Evolutionary conservation across 2,113 vertebrate species (phyloP).

Genomic region (Cryptotis parvus): DNA sequence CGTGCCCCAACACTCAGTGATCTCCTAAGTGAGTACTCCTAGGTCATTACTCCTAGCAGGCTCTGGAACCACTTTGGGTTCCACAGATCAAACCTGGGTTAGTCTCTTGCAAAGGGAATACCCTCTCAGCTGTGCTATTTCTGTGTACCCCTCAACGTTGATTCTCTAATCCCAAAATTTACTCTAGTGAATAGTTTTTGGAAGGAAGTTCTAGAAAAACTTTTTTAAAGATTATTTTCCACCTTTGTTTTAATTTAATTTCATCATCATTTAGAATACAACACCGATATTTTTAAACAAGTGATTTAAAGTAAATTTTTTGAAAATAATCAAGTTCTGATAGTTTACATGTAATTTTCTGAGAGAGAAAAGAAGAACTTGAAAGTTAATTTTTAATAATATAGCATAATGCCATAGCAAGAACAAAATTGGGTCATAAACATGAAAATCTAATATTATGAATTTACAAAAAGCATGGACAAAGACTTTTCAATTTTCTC

Average conservation of each 20-base stretch:
- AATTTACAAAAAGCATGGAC: background rate
- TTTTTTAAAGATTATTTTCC: constrained; percentile 19
- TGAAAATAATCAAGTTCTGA: background rate
- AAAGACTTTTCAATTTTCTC: background rate
- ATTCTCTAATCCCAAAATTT: background rate
- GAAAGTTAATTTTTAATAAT: background rate
- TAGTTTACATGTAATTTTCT: background rate
- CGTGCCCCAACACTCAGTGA: too few species aligned
- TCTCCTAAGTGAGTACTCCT: too few species aligned
- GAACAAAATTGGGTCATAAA: background rate
- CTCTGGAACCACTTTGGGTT: too few species aligned
- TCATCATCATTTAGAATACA: background rate
- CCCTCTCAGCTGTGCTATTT: too few species aligned
- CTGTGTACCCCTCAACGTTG: too few species aligned
- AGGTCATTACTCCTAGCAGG: too few species aligned
- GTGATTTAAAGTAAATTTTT: constrained; percentile 32
- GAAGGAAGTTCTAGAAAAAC: background rate
- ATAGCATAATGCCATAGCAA: background rate
- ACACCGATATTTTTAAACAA: background rate
- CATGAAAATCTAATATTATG: background rate
- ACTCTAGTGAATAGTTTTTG: background rate
- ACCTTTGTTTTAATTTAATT: background rate
- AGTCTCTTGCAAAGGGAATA: too few species aligned
- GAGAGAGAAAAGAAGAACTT: background rate
- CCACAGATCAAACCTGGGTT: too few species aligned